Conservation (phyloP, 2,888 invertebrate genomes). For the Amblyjoppa proteus region DNA sequence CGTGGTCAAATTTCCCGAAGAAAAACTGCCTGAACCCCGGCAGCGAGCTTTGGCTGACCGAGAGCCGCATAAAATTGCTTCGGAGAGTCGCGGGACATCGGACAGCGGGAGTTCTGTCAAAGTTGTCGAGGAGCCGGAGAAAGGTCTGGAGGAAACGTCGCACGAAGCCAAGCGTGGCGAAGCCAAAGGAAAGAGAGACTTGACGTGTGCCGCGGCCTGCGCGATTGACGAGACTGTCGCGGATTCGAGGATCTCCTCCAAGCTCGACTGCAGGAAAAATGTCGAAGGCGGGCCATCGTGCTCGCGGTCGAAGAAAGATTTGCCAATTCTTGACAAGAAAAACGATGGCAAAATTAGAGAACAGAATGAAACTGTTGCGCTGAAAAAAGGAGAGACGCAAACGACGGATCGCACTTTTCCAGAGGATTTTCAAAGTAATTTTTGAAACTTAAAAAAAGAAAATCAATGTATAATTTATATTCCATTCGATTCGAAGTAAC, state of each 20-base stretch:
- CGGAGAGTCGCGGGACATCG: conserved; percentile 5
- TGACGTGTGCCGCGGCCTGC: conserved; percentile 30
- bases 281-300: neutral
- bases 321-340: neutral
- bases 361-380: neutral
- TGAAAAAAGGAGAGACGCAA: neutral
- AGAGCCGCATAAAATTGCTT: neutral
- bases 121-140: conserved; percentile 11
- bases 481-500: neutral
- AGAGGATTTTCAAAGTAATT: conserved; percentile 43
- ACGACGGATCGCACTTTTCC: neutral
- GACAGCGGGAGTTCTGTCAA: conserved; percentile 16
- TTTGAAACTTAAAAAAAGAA: neutral
- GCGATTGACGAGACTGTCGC: neutral
- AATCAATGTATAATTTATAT: neutral
- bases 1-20: conserved; percentile 60
- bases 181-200: conserved; percentile 54
- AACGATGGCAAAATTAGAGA: conserved; percentile 3
- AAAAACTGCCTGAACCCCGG: conserved; percentile 29
- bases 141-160: conserved; percentile 6
- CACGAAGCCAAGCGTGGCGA: conserved; percentile 55
- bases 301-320: neutral
- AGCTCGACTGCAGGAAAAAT: conserved; percentile 17
- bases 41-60: conserved; percentile 1
- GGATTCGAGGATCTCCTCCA: conserved; percentile 13